Percentiles rank a stretch among this genome's conserved stretches.
These are phyloP conservation scores for Lepidochrysops patricia DNA, from an alignment of 2,888 invertebrate species.

Conservation along the genomic window DNA sequence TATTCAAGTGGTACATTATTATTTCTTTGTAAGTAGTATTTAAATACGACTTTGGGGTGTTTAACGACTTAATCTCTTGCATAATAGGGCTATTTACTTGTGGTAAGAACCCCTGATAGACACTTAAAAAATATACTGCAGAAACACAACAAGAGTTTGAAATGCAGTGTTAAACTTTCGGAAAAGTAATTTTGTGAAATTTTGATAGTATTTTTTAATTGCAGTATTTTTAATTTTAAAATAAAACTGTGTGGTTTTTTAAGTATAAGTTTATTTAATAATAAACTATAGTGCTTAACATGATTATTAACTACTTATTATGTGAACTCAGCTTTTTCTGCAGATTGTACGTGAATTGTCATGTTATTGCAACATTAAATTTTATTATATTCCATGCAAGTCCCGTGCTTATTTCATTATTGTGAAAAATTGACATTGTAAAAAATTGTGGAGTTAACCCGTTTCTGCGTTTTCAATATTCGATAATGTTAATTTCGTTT, in stretches of 20 bases:
- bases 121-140: neutral
- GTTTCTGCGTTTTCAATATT: neutral
- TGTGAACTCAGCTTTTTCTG: neutral
- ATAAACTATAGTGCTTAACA: too few species aligned
- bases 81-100: neutral
- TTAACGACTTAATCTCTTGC: conserved; percentile 3
- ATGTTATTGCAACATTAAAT: conserved; percentile 8
- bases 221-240: too few species aligned
- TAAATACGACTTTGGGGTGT: conserved; percentile 1
- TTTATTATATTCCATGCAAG: conserved; percentile 3
- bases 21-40: conserved; percentile 1
- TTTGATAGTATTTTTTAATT: too few species aligned
- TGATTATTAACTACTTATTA: neutral
- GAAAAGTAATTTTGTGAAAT: neutral
- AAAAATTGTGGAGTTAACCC: neutral
- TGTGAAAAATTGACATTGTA: neutral
- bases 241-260: too few species aligned
- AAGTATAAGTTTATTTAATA: too few species aligned
- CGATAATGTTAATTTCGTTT: neutral
- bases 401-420: neutral
- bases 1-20: neutral
- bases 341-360: neutral
- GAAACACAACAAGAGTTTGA: neutral
- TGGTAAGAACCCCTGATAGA: neutral
- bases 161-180: neutral